These are phyloP conservation scores for Dinomys branickii DNA, from an alignment of 2,113 vertebrate genomes.

Conservation along the genomic window DNA sequence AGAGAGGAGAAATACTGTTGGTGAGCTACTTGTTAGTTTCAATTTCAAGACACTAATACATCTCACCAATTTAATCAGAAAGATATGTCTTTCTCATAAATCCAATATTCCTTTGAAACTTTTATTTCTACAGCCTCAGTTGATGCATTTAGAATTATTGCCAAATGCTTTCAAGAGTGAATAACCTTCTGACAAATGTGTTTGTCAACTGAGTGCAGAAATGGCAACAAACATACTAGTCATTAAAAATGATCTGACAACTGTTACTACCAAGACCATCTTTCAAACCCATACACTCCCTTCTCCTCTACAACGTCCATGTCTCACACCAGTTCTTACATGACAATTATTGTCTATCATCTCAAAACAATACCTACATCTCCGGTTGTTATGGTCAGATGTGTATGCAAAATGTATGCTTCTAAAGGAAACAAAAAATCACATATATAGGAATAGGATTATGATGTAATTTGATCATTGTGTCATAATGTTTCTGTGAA, in stretches of 20 bases:
- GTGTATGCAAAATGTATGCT: conserved; percentile 12
- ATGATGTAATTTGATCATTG: background rate
- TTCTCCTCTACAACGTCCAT: background rate
- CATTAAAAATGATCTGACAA: background rate
- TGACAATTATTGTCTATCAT: background rate
- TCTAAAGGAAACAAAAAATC: conserved; percentile 29
- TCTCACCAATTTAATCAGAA: background rate
- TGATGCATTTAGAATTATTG: background rate
- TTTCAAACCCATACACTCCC: background rate
- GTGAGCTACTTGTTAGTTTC: background rate
- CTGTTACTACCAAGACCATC: background rate
- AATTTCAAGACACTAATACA: background rate
- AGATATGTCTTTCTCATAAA: background rate
- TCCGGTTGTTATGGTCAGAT: background rate
- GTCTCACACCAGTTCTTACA: background rate
- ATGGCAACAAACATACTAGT: background rate
- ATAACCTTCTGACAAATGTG: background rate
- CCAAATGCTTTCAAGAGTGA: background rate
- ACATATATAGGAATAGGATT: background rate
- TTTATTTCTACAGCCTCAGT: background rate
- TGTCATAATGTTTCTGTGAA: background rate
- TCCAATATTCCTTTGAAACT: background rate
- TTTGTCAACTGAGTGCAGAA: background rate
- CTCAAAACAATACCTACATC: background rate
- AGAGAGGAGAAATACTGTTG: background rate